A percentile compares a stretch with the other conserved stretches of the same genome.
Evolutionary conservation across 2,113 vertebrate species (phyloP).

Genomic region (Cavia porcellus): DNA sequence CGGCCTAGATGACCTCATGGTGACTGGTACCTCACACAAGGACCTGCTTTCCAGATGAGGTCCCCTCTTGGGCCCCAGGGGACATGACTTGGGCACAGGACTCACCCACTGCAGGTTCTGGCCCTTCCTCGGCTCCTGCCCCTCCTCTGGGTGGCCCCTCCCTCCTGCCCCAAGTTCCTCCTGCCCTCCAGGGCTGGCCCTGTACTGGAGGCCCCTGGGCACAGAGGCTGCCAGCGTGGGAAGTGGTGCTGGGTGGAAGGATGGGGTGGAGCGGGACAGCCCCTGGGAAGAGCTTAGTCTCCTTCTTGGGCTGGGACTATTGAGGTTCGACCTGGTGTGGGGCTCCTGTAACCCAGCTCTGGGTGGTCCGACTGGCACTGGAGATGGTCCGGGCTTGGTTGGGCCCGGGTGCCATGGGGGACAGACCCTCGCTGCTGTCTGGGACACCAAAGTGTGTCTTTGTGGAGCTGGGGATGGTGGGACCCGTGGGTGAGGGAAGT

Average conservation of each 20-base stretch:
- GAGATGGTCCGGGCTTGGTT: neutral
- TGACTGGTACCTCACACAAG: no score
- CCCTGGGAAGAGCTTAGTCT: neutral
- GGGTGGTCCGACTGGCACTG: neutral
- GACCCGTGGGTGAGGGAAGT: neutral
- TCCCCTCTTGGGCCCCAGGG: neutral
- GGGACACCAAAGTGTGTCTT: neutral
- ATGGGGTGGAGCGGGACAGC: neutral
- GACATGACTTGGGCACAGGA: fast-evolving
- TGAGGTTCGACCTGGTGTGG: fast-evolving
- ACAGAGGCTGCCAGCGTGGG: neutral
- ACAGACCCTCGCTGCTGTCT: neutral
- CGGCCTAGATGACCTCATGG: fast-evolving
- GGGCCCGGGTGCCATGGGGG: fast-evolving
- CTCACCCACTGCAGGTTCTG: neutral
- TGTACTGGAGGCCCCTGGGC: neutral
- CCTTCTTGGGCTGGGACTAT: neutral
- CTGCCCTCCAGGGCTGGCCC: neutral
- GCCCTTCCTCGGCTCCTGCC: no score
- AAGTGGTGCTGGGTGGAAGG: no score
- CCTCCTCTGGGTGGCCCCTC: neutral
- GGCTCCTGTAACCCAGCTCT: fast-evolving
- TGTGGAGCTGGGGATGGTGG: neutral
- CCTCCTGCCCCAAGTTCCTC: neutral
- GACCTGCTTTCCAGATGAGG: neutral